Evolutionary conservation across 2,113 vertebrate genomes (phyloP), one percentile per base, ranked within the genome.

Genomic region (Taxidea taxus): DNA sequence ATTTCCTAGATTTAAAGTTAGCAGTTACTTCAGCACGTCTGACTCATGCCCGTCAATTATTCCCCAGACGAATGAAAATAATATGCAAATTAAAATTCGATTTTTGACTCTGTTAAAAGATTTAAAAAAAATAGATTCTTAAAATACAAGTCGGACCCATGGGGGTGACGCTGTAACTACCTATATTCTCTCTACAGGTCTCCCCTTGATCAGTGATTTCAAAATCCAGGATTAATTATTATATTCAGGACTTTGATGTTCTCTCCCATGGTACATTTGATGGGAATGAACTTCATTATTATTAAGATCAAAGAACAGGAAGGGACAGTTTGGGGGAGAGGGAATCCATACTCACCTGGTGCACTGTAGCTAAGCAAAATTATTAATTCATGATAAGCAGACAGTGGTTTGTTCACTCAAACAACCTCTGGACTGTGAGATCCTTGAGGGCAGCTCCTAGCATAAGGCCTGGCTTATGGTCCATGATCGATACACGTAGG

Each of bases 1-100:
- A 95, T 94, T 97, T 95, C 87, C 75, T 82, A 94, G 83, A 97
- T 47, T 94, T 92, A 95, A 97, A 97, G 54, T 88, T 72, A 78
- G 84, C 72, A 94, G 47, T 94, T 87, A 93, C 92, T 91, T 82
- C 87, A 94, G 77, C 56, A 97, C 66, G 29, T 85, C 78, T 92
- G 54, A 75, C 39, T 66, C 75, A 8, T 77, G 39, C 83, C 31
- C 10, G 13, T 62, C 78, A 90, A 31, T 94, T 87, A 94, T 66
- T 88, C 68, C 37, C 78, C 12, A 39, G 58, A 34, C 14, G 87
- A 94, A 91, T 62, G 39, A 94, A 94, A 95, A 95, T 87, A 34
- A 74, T n/a, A 49, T 60, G 78, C 47, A 94, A 60, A 95, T 85
- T 83, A 93, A 97, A 95, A 95, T 89, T 90, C 75, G 42, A 86